Conservation (phyloP, 2,888 invertebrate genomes). For the Ganaspis brasiliensis region DNA sequence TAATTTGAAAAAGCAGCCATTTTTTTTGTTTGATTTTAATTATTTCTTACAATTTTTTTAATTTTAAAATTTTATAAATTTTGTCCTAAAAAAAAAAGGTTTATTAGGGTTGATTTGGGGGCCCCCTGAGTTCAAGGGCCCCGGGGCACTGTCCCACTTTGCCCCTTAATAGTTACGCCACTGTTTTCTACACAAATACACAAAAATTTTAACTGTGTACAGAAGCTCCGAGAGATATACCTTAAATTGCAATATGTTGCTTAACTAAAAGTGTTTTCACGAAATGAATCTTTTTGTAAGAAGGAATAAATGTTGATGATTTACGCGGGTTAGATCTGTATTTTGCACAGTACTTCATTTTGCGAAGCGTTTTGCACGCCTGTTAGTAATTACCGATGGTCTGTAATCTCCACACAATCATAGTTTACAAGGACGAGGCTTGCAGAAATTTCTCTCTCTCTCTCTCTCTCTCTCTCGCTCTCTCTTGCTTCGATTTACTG, state of each 20-base stretch:
- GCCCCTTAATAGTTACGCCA: too few relatives aligned
- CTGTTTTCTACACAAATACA: too few relatives aligned
- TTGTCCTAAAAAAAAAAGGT: too few relatives aligned
- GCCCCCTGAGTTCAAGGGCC: too few relatives aligned
- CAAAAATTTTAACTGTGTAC: too few relatives aligned
- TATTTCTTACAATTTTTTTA: too few relatives aligned
- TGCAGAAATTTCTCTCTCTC: constrained; percentile 67
- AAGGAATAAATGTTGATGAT: constrained; percentile 28
- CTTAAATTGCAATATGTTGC: background rate
- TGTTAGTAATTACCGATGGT: constrained; percentile 76
- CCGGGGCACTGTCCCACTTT: too few relatives aligned
- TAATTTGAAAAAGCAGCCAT: too few relatives aligned
- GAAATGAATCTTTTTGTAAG: background rate
- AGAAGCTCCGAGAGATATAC: too few relatives aligned
- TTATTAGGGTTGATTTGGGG: too few relatives aligned
- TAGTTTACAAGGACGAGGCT: constrained; percentile 70
- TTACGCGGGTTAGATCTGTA: constrained; percentile 48
- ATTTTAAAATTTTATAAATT: too few relatives aligned
- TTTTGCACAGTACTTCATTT: constrained; percentile 62
- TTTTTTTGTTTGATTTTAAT: too few relatives aligned
- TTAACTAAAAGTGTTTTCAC: background rate
- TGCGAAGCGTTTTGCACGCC: constrained; percentile 71
- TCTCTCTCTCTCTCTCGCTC: constrained; percentile 61
- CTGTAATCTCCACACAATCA: constrained; percentile 78
- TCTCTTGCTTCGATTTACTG: constrained; percentile 38